phyloP scores from a whole-genome alignment of 2,113 vertebrate species.

The Hemiprocne comata region DNA sequence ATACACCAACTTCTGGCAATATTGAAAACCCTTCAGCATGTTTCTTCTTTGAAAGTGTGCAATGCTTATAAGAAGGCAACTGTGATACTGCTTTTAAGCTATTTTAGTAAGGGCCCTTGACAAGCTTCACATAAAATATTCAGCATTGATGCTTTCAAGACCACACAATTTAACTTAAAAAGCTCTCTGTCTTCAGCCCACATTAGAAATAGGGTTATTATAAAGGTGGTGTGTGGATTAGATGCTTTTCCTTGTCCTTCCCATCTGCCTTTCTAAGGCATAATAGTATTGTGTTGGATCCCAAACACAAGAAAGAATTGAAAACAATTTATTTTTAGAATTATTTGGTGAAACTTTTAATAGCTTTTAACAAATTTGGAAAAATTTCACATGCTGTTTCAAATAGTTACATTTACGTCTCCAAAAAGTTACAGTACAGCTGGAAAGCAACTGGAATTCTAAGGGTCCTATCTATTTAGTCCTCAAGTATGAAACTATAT shows the following conservation, averaged over 20 bases:
- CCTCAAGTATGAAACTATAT: neutral
- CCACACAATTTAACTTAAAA: constrained; percentile 54
- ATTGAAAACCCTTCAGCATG: constrained; percentile 42
- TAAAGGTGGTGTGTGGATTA: constrained; percentile 28
- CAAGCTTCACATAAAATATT: constrained; percentile 72
- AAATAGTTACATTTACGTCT: neutral
- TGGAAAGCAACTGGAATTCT: neutral
- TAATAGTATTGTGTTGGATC: neutral
- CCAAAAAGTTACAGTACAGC: neutral
- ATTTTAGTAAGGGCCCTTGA: constrained; percentile 49
- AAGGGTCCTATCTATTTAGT: neutral
- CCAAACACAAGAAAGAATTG: neutral
- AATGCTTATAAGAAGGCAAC: constrained; percentile 36
- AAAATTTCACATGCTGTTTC: neutral
- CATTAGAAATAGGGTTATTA: constrained; percentile 7
- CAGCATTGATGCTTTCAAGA: constrained; percentile 60
- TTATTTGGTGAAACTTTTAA: neutral
- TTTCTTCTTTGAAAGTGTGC: constrained; percentile 48
- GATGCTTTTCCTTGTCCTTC: neutral
- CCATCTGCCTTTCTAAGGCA: neutral
- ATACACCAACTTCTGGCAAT: constrained; percentile 45
- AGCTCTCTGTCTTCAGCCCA: constrained; percentile 29
- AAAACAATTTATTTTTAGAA: neutral
- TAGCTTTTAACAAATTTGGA: neutral
- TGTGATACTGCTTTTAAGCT: constrained; percentile 38